A percentile compares a stretch with the other conserved stretches of the same genome.
Evolutionary conservation across 2,888 invertebrate species (phyloP).

Genomic region (Luperina testacea): DNA sequence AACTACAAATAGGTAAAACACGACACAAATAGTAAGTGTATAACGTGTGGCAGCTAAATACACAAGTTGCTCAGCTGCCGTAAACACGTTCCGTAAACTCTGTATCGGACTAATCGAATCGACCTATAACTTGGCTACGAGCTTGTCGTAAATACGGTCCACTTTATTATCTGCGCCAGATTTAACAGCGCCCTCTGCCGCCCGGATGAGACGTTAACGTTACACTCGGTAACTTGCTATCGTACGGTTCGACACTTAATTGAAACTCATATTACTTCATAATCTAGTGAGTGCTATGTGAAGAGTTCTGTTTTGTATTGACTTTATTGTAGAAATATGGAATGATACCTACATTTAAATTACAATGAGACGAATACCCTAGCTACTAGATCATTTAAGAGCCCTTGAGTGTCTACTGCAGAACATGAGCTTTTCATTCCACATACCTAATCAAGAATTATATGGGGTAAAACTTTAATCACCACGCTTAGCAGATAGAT

Average conservation of each 20-base stretch:
- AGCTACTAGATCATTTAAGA: not conserved
- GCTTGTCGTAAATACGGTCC: constrained; percentile 81
- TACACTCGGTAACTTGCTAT: constrained; percentile 60
- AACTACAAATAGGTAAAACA: constrained; percentile 49
- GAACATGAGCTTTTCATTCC: not conserved
- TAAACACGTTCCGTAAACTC: constrained; percentile 81
- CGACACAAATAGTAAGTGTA: constrained; percentile 67
- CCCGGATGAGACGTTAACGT: constrained; percentile 69
- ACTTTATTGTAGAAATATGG: not conserved
- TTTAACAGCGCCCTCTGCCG: constrained; percentile 72
- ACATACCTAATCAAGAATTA: not conserved
- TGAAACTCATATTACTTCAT: constrained; percentile 67
- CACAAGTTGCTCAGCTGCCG: constrained; percentile 75
- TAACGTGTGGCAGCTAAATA: constrained; percentile 74
- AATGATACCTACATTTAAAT: not conserved
- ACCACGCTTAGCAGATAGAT: not conserved
- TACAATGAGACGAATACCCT: too few species aligned
- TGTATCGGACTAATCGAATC: constrained; percentile 83
- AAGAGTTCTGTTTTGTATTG: constrained; percentile 5
- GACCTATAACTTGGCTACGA: constrained; percentile 80
- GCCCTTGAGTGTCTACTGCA: not conserved
- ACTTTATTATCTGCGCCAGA: constrained; percentile 81
- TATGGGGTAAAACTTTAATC: not conserved
- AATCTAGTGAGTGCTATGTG: constrained; percentile 40
- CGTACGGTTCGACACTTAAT: constrained; percentile 70